Conservation (phyloP, 2,888 invertebrate species). For the Caenorhabditis doughertyi region DNA sequence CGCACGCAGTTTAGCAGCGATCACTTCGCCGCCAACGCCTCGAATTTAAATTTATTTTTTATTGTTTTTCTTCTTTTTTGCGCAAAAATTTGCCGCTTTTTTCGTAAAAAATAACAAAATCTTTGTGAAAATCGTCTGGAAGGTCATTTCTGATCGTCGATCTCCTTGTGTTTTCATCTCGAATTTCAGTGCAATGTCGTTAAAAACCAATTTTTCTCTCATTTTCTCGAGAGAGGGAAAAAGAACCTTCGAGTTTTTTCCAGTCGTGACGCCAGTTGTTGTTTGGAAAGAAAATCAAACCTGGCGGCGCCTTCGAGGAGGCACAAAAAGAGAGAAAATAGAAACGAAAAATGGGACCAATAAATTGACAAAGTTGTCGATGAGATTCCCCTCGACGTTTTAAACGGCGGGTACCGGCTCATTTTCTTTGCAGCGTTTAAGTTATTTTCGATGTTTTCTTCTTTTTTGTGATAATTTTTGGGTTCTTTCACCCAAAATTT, state of each 20-base stretch:
- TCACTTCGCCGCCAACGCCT: background rate
- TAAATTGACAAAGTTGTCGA: constrained; percentile 44
- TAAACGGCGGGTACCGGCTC: background rate
- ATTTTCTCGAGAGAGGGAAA: background rate
- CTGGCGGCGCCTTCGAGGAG: too few species aligned
- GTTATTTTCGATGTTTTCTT: background rate
- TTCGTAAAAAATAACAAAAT: background rate
- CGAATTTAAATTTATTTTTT: background rate
- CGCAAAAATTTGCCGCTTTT: background rate
- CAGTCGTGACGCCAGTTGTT: constrained; percentile 35
- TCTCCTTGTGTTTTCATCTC: background rate
- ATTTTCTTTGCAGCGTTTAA: background rate
- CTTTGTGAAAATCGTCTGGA: background rate
- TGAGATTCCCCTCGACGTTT: constrained; percentile 28
- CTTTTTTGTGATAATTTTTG: background rate
- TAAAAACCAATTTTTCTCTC: constrained; percentile 10
- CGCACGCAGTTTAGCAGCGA: background rate
- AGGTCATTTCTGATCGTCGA: constrained; percentile 2
- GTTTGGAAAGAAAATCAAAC: background rate
- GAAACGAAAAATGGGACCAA: constrained; percentile 24
- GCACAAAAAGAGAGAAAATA: too few species aligned
- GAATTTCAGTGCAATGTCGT: constrained; percentile 26
- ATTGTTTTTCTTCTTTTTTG: background rate
- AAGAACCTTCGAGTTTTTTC: constrained; percentile 21
- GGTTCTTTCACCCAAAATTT: too few species aligned